Conservation (phyloP, 2,797 vertebrate genomes). For the Ctenopoma multispine region DNA sequence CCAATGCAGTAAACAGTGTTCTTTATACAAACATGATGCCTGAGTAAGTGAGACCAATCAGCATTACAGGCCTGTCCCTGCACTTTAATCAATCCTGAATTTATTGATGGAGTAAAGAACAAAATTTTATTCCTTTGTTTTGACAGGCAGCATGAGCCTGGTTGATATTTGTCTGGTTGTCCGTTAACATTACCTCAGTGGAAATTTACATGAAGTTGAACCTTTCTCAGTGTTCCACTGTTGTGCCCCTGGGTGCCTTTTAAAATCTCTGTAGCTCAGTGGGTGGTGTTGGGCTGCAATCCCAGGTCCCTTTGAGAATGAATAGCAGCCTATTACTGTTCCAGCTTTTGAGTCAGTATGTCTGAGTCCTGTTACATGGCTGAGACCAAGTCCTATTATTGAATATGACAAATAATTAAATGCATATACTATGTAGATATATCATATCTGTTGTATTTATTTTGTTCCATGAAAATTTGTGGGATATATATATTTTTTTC, state of each 20-base stretch:
- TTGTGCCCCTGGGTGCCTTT: background rate
- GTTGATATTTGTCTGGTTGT: background rate
- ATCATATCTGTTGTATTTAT: too few species aligned
- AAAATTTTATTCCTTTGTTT: background rate
- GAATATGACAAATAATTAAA: background rate
- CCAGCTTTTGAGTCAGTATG: background rate
- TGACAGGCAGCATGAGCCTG: background rate
- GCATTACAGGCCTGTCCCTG: too few species aligned
- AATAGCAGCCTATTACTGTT: background rate
- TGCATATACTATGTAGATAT: background rate
- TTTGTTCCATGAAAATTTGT: too few species aligned
- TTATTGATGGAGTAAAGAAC: too few species aligned
- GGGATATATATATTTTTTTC: too few species aligned
- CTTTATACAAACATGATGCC: too few species aligned
- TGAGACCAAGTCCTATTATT: background rate
- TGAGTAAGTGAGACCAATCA: too few species aligned
- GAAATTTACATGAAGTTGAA: background rate
- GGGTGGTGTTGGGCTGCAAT: background rate
- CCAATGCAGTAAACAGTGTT: too few species aligned
- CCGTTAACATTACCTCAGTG: background rate
- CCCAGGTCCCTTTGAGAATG: background rate
- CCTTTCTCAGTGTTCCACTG: background rate
- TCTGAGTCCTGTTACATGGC: background rate
- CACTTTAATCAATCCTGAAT: too few species aligned
- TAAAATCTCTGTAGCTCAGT: background rate